Base-by-base conservation (phyloP, 2,113 vertebrate genomes). In the Dromiciops gliroides region DNA sequence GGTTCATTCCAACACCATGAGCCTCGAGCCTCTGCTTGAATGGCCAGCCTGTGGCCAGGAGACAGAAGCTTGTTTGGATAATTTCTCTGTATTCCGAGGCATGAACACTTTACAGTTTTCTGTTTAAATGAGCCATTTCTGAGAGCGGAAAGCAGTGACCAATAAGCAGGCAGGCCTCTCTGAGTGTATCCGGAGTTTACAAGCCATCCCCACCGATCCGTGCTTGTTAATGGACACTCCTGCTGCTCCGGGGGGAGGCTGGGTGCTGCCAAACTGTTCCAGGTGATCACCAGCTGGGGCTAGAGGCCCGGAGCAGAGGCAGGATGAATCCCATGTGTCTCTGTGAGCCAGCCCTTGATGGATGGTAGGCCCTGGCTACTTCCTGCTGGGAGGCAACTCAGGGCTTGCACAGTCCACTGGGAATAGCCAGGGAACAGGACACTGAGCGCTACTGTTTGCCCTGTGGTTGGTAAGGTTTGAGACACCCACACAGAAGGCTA, bases 191-290 rank as follows among this genome's bases (percentile, higher is more conserved):
- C 98, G 98, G 98, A 98, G 98, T 99, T 98, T 98, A 97, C 96
- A 98, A 98, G 98, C 98, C 97, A 52, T 98, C 98, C 98, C 98
- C 98, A 97, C 98, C 97, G 98, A 99, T 98, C 98, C 98, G 90
- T 98, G 97, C 97, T 98, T 89, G 97, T 98, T 99, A 99, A 99
- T 99, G 98, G 99, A 98, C 98, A 98, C 98, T 98, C 99, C 99
- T 95, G 99, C 99, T 99, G 99, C 98, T 98, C 95, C 52, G 90
- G 96, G 97, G 98, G 98, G 56, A 67, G 28, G 60, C 37, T 83
- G 37, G 37, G 37, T 22, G 98, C 98, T 98, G 97, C 97, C 98
- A 98, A 98, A 98, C 98, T 98, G 98, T 98, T 98, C 98, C 98
- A 98, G 99, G 99, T 99, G 99, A 99, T 98, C 98, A 97, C 98